Percentiles rank a stretch among this genome's conserved stretches.
Conservation (phyloP, 2,113 vertebrate genomes). For the Sinocyclocheilus anophthalmus region DNA sequence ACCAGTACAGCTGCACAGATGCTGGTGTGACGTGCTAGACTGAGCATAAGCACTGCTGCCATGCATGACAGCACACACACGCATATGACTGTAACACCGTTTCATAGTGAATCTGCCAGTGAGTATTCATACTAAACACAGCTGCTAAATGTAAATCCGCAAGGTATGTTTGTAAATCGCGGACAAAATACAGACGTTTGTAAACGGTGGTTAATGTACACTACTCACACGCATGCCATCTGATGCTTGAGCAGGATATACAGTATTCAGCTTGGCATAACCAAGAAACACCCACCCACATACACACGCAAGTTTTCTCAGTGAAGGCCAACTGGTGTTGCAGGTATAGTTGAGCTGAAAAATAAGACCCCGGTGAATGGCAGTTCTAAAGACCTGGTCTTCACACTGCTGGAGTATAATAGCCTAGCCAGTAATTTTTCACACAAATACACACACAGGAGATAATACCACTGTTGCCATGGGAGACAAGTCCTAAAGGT, state of each 20-base stretch:
- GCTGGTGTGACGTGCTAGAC: constrained; percentile 61
- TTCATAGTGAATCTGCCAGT: constrained; percentile 27
- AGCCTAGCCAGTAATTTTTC: constrained; percentile 14
- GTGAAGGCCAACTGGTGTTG: not conserved
- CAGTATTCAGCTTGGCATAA: not conserved
- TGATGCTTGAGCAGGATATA: constrained; percentile 1
- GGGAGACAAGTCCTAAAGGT: constrained; percentile 52
- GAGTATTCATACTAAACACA: constrained; percentile 39
- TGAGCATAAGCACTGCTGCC: constrained; percentile 58
- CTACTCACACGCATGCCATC: not conserved
- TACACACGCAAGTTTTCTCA: not conserved
- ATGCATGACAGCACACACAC: constrained; percentile 49
- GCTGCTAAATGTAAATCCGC: constrained; percentile 11
- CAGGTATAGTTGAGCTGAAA: constrained; percentile 42
- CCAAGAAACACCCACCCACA: constrained; percentile 40
- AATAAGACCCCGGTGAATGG: constrained; percentile 35
- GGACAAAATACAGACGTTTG: not conserved
- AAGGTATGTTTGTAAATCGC: constrained; percentile 21
- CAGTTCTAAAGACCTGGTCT: constrained; percentile 50
- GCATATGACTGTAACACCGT: constrained; percentile 12
- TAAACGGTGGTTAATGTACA: not conserved
- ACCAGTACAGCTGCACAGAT: constrained; percentile 60
- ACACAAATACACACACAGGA: constrained; percentile 35
- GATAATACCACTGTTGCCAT: constrained; percentile 56
- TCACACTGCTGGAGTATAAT: constrained; percentile 48